Percentiles rank a stretch among this genome's conserved stretches.
These are phyloP conservation scores for Phrynocephalus vlangalii DNA, from an alignment of 2,797 vertebrate genomes.

Conservation along the genomic window DNA sequence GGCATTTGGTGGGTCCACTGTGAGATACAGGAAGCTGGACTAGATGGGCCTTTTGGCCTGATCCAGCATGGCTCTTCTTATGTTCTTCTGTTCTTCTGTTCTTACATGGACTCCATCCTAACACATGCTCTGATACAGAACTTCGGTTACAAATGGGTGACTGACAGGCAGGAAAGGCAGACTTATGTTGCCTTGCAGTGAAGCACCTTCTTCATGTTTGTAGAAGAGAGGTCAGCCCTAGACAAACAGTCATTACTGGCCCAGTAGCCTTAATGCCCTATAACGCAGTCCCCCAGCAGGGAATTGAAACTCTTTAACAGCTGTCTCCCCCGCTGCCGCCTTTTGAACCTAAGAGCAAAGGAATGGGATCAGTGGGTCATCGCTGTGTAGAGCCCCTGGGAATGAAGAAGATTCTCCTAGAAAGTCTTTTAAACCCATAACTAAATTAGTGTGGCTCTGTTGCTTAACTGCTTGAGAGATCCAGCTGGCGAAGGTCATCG, in stretches of 20 bases:
- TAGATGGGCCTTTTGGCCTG: too few relatives aligned
- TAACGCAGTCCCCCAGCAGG: slow-evolving; percentile 56
- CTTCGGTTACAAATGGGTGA: not conserved
- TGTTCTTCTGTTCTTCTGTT: too few relatives aligned
- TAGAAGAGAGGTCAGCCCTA: slow-evolving; percentile 63
- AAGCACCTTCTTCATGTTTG: slow-evolving; percentile 45
- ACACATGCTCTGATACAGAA: not conserved
- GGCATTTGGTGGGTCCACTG: too few relatives aligned
- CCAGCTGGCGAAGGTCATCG: slow-evolving; percentile 40
- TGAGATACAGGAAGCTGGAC: too few relatives aligned
- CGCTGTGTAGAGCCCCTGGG: slow-evolving; percentile 61
- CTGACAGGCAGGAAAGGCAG: slow-evolving; percentile 46
- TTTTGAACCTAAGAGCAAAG: slow-evolving; percentile 66
- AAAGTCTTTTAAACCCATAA: slow-evolving; percentile 63
- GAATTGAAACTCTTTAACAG: slow-evolving; percentile 70
- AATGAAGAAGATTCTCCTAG: slow-evolving; percentile 63
- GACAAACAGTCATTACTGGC: slow-evolving; percentile 57
- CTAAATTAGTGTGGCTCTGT: slow-evolving; percentile 69
- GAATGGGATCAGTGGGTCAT: slow-evolving; percentile 60
- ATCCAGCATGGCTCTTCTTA: too few relatives aligned
- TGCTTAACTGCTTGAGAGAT: slow-evolving; percentile 68
- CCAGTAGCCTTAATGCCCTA: slow-evolving; percentile 36
- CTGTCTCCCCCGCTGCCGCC: slow-evolving; percentile 55
- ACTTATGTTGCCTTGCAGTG: slow-evolving; percentile 26
- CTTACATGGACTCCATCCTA: not conserved